Percentiles rank a stretch among this genome's conserved stretches.
Evolutionary conservation across 2,797 vertebrate species (phyloP).

Genomic region (Vireo griseus): DNA sequence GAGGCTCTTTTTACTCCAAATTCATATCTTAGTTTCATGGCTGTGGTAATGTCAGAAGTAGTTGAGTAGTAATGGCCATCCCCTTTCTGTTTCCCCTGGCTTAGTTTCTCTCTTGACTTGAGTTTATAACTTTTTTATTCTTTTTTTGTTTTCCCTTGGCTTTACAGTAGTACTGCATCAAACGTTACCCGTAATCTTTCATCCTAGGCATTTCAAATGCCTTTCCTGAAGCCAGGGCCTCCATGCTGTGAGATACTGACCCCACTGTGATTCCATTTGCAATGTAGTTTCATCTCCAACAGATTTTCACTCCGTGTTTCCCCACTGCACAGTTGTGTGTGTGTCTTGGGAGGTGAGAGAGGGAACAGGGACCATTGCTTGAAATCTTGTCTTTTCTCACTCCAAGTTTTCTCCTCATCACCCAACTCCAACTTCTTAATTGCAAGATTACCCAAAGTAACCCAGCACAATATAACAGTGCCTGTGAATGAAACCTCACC

Average conservation of each 20-base stretch:
- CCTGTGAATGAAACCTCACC: background rate
- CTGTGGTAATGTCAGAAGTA: background rate
- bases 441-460: background rate
- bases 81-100: background rate
- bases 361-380: background rate
- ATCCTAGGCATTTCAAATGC: background rate
- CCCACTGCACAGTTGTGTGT: background rate
- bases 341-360: background rate
- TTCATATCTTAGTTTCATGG: background rate
- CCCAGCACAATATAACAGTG: background rate
- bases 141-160: background rate
- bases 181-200: background rate
- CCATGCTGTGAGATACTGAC: background rate
- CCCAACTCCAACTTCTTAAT: background rate
- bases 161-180: background rate
- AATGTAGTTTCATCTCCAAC: background rate
- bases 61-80: conserved; percentile 4
- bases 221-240: background rate
- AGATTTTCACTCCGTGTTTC: background rate
- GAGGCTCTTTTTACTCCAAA: background rate
- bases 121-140: background rate
- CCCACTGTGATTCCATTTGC: background rate
- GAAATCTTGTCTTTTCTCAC: background rate
- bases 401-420: background rate
- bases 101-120: background rate